phyloP scores from a whole-genome alignment of 2,113 vertebrate species.

The Platanista minor region DNA sequence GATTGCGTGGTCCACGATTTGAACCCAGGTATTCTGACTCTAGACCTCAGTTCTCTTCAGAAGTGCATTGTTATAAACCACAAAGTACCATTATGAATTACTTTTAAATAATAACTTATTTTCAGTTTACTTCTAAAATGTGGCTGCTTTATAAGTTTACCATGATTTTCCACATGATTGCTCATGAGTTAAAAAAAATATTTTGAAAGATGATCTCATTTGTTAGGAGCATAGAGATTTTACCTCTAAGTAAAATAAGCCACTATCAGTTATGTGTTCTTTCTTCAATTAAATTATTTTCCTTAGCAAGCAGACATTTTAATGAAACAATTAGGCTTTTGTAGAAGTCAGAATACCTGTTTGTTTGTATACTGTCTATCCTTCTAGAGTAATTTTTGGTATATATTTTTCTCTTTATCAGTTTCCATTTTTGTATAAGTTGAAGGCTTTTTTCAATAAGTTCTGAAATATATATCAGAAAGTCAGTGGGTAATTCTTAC shows the following conservation, averaged over 20 bases:
- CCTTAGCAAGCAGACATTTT: conserved; percentile 47
- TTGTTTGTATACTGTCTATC: neutral
- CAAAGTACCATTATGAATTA: neutral
- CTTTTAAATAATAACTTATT: neutral
- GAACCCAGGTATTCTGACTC: neutral
- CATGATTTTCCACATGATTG: conserved; percentile 34
- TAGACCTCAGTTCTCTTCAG: neutral
- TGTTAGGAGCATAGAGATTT: neutral
- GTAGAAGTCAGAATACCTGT: conserved; percentile 57
- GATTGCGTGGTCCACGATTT: neutral
- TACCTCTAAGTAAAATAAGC: conserved; percentile 17
- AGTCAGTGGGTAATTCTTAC: neutral
- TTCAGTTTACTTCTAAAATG: neutral
- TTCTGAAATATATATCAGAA: neutral
- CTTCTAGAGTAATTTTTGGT: neutral
- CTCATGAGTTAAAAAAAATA: neutral
- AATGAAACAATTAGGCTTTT: conserved; percentile 54
- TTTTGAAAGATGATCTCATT: conserved; percentile 12
- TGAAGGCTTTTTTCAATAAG: neutral
- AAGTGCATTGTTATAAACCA: neutral
- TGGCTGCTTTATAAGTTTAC: conserved; percentile 9
- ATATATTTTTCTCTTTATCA: neutral
- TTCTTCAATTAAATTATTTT: conserved; percentile 55
- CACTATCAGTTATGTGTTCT: neutral
- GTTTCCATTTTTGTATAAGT: neutral